Evolutionary conservation across 1,140 invertebrate genomes (phyloP), one percentile per base, ranked within the genome.

Genomic region (Drosophila serrata): DNA sequence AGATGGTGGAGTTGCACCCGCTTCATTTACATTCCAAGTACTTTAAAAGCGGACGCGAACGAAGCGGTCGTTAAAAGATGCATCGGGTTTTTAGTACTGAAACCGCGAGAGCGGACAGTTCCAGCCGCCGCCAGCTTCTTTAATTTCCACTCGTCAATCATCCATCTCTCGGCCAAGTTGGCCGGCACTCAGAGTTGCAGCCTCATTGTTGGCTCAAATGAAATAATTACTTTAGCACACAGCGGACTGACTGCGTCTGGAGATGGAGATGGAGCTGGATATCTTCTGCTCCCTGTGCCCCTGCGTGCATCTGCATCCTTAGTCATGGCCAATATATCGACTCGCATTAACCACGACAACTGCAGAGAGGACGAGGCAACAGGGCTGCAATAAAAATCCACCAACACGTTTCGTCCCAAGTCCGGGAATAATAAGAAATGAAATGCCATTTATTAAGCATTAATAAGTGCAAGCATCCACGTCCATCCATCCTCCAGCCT

Each of bases 401-500:
- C 74, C 68, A 79, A 85, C 85, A 81, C 63, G 79, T 79, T 53
- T 84, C 81, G 80, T 76, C 81, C 80, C 81, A 68, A 86, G 79
- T 79, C 64, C 79, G 79, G 79, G 84, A 91, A 91, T 91, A 91
- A 91, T 91, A 88, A 91, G 86, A 91, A 91, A 91, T 91, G 90
- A 91, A 91, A 91, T 91, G 90, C 88, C 90, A 91, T 91, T 91
- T 91, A 91, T 91, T 91, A 91, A 91, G 88, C 90, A 91, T 91
- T 91, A 91, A 91, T 91, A 91, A 91, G 90, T 91, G 88, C 90
- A 82, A 91, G 77, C 75, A 56, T 74, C 78, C 85, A 86, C 57
- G 76, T 80, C 80, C 82, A 87, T 86, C 87, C 86, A 84, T 75
- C 81, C 81, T 31, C 56, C 42, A 42, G 39, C 48, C 60, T 56